Conservation (phyloP, 2,113 vertebrate genomes). For the Triplophysa siluroides region DNA sequence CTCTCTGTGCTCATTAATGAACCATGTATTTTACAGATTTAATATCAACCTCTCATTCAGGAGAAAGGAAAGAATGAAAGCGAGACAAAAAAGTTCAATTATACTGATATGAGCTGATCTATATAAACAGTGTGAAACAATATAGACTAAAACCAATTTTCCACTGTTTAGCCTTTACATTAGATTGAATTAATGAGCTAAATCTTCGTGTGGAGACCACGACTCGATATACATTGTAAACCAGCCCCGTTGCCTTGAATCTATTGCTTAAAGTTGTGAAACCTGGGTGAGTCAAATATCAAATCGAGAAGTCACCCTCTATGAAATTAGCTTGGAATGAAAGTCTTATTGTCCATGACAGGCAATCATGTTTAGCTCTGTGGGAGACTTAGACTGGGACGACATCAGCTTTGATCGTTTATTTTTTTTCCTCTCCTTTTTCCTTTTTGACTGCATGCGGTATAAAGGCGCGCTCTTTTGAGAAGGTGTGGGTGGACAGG, state of each 20-base stretch:
- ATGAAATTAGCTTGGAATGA: constrained; percentile 58
- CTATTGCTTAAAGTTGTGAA: constrained; percentile 35
- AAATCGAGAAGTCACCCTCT: constrained; percentile 51
- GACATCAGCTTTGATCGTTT: constrained; percentile 36
- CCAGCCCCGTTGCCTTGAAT: not conserved
- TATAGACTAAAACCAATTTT: constrained; percentile 14
- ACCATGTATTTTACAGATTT: constrained; percentile 26
- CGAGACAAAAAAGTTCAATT: not conserved
- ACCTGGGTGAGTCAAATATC: constrained; percentile 36
- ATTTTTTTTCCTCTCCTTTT: constrained; percentile 26
- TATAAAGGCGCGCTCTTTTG: constrained; percentile 11
- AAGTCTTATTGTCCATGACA: constrained; percentile 54
- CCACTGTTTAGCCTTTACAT: constrained; percentile 11
- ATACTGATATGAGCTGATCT: not conserved
- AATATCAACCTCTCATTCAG: not conserved
- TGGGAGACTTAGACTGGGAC: constrained; percentile 36
- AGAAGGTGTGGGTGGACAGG: constrained; percentile 29
- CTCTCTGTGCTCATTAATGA: constrained; percentile 3
- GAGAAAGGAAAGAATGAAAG: not conserved
- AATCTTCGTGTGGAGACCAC: constrained; percentile 1
- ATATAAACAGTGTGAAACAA: constrained; percentile 2
- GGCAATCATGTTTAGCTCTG: constrained; percentile 51
- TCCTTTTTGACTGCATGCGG: constrained; percentile 19
- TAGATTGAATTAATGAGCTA: constrained; percentile 24
- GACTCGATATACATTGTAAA: constrained; percentile 34